Evolutionary conservation across 2,888 invertebrate species (phyloP), one percentile per base, ranked within the genome.

Genomic region (Rhagonycha fulva): DNA sequence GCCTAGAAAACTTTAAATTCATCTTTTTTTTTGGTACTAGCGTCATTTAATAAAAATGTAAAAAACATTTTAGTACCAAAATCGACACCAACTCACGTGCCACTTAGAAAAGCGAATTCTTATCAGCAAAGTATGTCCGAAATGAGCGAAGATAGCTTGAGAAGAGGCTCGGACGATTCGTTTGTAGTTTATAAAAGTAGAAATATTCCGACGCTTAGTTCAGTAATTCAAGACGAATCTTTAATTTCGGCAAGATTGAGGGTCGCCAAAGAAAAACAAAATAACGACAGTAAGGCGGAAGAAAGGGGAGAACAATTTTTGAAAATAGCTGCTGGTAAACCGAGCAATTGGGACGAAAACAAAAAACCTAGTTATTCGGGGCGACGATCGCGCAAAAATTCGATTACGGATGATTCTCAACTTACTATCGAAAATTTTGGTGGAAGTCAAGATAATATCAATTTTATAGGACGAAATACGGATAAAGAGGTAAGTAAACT

Each of bases 341-440:
- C 96, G 71, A 95, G 96, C 84, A 94, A 94, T 88, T 95, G 95
- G 94, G 94, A 94, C 87, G 94, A 94, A 78, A 90, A 90, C 79
- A 90, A 92, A 82, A 91, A 92, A 85, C 91, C 91, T 68, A 92
- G 92, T 75, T 96, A 93, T 89, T 95, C 95, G 74, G 96, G 96
- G 67, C 91, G 96, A 4, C 91, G 96, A 67, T 96, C 96, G 67
- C 90, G 96, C 14, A 91, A 96, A 79, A 95, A 96, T 85, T 96
- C 96, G 80, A 90, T 95, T 70, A 92, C 93, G 78, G 96, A 96
- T 86, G 96, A 97, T 86, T 96, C 95, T 32, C 96, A 96, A 87
- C 90, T 97, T 81, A 97, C 96, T 0, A 94, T 96, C 73, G 97
- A 97, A 89, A 97, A 97, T 89, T 96, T 97, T 87, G 96, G 97